Conservation (phyloP, 2,888 invertebrate genomes). For the Pterostichus niger region DNA sequence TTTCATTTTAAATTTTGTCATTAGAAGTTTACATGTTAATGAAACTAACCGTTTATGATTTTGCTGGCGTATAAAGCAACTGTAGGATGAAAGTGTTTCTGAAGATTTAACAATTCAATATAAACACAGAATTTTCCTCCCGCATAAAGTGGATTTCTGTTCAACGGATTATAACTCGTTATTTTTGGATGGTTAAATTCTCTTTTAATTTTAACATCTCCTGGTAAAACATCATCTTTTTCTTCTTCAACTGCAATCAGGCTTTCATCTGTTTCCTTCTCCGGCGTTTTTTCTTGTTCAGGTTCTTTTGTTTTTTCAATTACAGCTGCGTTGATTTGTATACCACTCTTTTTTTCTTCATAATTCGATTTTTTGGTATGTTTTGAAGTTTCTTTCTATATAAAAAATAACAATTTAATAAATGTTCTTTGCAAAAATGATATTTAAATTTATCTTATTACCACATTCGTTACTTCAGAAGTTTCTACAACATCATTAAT, state of each 20-base stretch:
- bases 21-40: neutral
- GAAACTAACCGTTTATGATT: slow-evolving; percentile 83
- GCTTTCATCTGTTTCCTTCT: slow-evolving; percentile 69
- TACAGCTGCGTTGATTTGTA: slow-evolving; percentile 28
- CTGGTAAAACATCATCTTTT: slow-evolving; percentile 15
- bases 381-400: slow-evolving; percentile 4
- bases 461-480: slow-evolving; percentile 75
- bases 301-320: slow-evolving; percentile 31
- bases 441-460: slow-evolving; percentile 72
- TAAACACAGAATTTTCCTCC: slow-evolving; percentile 87
- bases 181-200: slow-evolving; percentile 69
- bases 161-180: slow-evolving; percentile 82
- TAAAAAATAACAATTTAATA: neutral
- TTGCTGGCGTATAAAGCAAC: slow-evolving; percentile 92
- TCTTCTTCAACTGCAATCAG: slow-evolving; percentile 67
- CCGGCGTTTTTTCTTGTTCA: slow-evolving; percentile 72
- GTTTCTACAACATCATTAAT: slow-evolving; percentile 73
- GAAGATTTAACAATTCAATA: slow-evolving; percentile 86
- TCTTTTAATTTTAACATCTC: slow-evolving; percentile 68
- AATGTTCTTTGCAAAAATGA: neutral
- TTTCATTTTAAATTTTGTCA: too few species aligned
- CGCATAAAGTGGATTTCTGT: slow-evolving; percentile 92
- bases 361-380: slow-evolving; percentile 71
- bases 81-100: slow-evolving; percentile 93
- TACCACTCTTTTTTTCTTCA: slow-evolving; percentile 9